Conservation (phyloP, 2,888 invertebrate genomes). For the Osmoderma eremita region DNA sequence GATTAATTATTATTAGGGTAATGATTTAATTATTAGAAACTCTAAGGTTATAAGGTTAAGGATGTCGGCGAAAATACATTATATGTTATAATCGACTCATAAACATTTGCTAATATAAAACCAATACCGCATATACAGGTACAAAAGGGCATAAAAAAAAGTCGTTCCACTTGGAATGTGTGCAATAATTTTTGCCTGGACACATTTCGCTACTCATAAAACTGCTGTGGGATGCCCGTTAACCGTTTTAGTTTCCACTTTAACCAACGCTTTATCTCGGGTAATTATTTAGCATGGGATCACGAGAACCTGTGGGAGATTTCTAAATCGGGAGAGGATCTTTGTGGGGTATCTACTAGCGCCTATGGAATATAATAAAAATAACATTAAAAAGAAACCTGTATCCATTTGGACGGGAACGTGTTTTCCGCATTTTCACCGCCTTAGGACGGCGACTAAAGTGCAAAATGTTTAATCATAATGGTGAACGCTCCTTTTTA, state of each 20-base stretch:
- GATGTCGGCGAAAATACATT: not conserved
- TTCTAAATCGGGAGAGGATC: conserved; percentile 15
- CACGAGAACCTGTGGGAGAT: conserved; percentile 27
- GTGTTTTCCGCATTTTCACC: conserved; percentile 19
- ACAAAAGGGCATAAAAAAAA: conserved; percentile 28
- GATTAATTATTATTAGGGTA: too few species aligned
- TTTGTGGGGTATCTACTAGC: conserved; percentile 9
- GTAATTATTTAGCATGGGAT: conserved; percentile 35
- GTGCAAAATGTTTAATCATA: conserved; percentile 16
- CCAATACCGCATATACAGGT: conserved; percentile 7
- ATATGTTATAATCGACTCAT: conserved; percentile 16
- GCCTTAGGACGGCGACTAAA: not conserved
- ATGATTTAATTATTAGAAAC: too few species aligned
- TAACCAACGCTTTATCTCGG: conserved; percentile 30
- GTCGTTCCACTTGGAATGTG: conserved; percentile 17
- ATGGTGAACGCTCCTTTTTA: not conserved
- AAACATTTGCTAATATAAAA: conserved; percentile 34
- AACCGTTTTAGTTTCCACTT: conserved; percentile 36
- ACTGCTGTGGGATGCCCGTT: conserved; percentile 26
- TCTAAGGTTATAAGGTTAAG: too few species aligned
- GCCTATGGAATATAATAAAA: conserved; percentile 32
- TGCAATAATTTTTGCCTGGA: conserved; percentile 28
- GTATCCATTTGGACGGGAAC: conserved; percentile 12
- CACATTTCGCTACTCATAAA: conserved; percentile 34
- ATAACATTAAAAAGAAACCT: conserved; percentile 23